Percentiles rank a stretch among this genome's conserved stretches.
These are phyloP conservation scores for Clamator glandarius DNA, from an alignment of 2,797 vertebrate genomes.

Conservation along the genomic window DNA sequence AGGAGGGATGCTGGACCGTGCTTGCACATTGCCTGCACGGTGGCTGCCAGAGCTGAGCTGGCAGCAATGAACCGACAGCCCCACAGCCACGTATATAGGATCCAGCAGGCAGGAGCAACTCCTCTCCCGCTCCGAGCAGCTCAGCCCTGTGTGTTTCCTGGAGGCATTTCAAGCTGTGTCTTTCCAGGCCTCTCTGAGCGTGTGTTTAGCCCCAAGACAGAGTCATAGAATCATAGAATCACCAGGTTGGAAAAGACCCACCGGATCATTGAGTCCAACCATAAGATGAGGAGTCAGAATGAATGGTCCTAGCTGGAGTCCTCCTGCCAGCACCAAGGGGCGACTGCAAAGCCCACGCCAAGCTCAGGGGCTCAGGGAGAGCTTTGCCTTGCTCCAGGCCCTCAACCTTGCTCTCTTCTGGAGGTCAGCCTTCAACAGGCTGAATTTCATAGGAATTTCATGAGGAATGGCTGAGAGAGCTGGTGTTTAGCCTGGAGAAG, in stretches of 20 bases:
- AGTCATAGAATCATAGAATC: no score
- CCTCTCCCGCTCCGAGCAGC: not conserved
- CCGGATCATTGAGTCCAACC: no score
- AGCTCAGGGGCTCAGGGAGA: not conserved
- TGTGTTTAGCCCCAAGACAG: fast-evolving
- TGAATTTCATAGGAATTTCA: no score
- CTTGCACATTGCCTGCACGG: fast-evolving
- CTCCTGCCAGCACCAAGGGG: not conserved
- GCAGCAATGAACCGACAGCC: not conserved
- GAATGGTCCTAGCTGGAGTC: not conserved
- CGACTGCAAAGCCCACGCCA: fast-evolving
- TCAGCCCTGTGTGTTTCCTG: constrained; percentile 1
- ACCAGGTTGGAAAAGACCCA: no score
- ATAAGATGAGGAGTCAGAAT: fast-evolving
- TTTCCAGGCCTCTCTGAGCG: not conserved
- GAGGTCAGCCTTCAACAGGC: not conserved
- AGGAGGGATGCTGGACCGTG: not conserved
- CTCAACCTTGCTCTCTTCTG: not conserved
- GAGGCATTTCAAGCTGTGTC: constrained; percentile 41
- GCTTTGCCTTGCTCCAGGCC: not conserved
- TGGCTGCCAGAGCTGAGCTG: not conserved
- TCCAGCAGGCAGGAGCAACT: not conserved
- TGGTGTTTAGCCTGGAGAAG: no score
- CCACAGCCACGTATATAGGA: constrained; percentile 18
- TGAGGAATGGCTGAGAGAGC: no score